Evolutionary conservation across 2,797 vertebrate genomes (phyloP).

Genomic region (Anguilla obscura): DNA sequence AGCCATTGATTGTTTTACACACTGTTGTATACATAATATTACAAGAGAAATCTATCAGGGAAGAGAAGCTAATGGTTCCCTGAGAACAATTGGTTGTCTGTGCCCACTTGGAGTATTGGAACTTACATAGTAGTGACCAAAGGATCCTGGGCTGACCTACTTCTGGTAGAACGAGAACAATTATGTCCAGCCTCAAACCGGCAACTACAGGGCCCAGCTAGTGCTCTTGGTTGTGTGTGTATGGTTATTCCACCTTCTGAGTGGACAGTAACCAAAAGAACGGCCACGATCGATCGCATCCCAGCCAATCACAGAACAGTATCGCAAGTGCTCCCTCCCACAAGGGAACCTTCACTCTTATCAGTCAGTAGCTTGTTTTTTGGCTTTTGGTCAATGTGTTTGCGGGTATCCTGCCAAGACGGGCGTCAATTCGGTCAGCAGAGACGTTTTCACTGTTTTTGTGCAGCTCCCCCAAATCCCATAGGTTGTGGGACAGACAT

Average conservation of each 20-base stretch:
- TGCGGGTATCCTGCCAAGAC: constrained; percentile 42
- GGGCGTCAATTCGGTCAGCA: constrained; percentile 40
- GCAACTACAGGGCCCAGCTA: background rate
- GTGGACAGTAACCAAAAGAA: background rate
- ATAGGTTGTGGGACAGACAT: constrained; percentile 59
- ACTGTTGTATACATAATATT: background rate
- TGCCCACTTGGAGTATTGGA: background rate
- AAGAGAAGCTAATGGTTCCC: background rate
- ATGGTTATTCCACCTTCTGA: background rate
- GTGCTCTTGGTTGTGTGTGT: background rate
- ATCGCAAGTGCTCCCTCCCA: background rate
- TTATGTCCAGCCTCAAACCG: background rate
- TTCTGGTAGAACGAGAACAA: background rate
- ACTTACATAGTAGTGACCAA: background rate
- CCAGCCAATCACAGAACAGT: background rate
- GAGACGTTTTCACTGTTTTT: constrained; percentile 38
- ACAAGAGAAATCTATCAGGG: background rate
- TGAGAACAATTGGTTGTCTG: constrained; percentile 33
- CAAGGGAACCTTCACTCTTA: constrained; percentile 44
- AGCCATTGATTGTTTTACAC: background rate
- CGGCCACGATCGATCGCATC: background rate
- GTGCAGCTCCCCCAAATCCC: constrained; percentile 35
- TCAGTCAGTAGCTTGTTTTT: constrained; percentile 53
- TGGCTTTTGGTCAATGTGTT: constrained; percentile 58
- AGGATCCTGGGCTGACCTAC: background rate